Percentiles rank a stretch among this genome's conserved stretches.
Evolutionary conservation across 2,113 vertebrate species (phyloP).

Genomic region (Ctenodactylus gundi): DNA sequence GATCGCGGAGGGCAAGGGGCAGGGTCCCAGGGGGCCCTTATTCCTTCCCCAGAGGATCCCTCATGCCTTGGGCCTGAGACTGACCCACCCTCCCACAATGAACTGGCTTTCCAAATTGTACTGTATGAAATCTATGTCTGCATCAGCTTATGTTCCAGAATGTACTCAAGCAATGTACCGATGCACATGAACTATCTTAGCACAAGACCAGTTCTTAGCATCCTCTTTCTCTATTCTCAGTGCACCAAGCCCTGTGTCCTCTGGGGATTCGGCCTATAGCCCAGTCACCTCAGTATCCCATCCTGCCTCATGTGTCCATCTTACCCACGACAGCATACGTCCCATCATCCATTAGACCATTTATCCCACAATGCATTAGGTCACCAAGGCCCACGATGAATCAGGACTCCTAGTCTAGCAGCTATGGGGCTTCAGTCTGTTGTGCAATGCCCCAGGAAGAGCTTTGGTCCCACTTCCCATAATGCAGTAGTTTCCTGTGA

Average conservation of each 20-base stretch:
- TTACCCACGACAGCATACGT: neutral
- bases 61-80: neutral
- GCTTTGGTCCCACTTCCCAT: neutral
- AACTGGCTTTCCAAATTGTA: neutral
- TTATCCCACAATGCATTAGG: neutral
- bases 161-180: neutral
- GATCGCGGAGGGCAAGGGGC: conserved; percentile 49
- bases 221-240: neutral
- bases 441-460: neutral
- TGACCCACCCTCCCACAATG: neutral
- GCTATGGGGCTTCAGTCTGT: neutral
- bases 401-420: neutral
- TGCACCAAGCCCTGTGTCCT: neutral
- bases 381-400: neutral
- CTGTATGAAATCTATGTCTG: neutral
- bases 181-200: neutral
- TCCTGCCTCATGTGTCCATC: neutral
- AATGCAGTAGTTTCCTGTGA: neutral
- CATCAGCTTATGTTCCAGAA: neutral
- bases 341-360: neutral
- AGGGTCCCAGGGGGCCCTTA: neutral
- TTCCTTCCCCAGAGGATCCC: neutral
- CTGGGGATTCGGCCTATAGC: neutral
- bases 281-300: neutral
- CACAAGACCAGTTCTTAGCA: neutral